Percentiles rank a stretch among this genome's conserved stretches.
These are phyloP conservation scores for Epinotia brunnichana DNA, from an alignment of 2,888 invertebrate species.

Conservation along the genomic window DNA sequence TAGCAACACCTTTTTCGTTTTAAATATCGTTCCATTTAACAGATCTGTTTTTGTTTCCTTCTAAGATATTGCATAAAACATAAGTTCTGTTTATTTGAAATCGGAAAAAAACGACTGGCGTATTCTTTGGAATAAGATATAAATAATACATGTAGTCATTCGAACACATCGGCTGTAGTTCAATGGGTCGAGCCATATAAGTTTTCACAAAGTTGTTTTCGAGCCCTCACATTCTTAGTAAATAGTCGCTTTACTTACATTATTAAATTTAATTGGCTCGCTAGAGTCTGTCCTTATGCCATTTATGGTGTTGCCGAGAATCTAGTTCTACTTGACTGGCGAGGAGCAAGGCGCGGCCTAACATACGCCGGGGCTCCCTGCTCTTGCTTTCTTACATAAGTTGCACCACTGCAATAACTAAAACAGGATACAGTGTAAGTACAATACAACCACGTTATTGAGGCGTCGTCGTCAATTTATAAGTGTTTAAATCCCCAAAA, in stretches of 20 bases:
- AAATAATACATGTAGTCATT: conserved; percentile 37
- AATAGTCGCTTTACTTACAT: conserved; percentile 60
- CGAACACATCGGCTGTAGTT: conserved; percentile 38
- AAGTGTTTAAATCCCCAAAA: conserved; percentile 12
- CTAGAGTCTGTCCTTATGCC: conserved; percentile 63
- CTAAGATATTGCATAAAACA: conserved; percentile 38
- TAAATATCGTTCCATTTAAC: conserved; percentile 35
- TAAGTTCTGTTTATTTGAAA: conserved; percentile 36
- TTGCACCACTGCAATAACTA: background rate
- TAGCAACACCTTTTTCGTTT: conserved; percentile 38
- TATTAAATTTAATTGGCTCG: conserved; percentile 67
- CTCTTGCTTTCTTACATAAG: conserved; percentile 17
- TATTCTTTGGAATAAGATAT: conserved; percentile 36
- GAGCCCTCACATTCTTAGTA: conserved; percentile 46
- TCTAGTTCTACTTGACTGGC: conserved; percentile 56
- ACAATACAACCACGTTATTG: background rate
- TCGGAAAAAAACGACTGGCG: conserved; percentile 18
- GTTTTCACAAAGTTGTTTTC: conserved; percentile 41
- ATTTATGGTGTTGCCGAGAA: conserved; percentile 70
- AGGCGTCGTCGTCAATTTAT: background rate
- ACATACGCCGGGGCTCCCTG: background rate
- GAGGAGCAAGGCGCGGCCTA: conserved; percentile 32
- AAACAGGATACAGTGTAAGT: background rate
- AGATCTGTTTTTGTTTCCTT: conserved; percentile 35
- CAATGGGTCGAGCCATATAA: conserved; percentile 38